Percentiles rank a stretch among this genome's conserved stretches.
phyloP scores from a whole-genome alignment of 1,140 invertebrate genomes.

The Zaprionus ghesquierei region DNA sequence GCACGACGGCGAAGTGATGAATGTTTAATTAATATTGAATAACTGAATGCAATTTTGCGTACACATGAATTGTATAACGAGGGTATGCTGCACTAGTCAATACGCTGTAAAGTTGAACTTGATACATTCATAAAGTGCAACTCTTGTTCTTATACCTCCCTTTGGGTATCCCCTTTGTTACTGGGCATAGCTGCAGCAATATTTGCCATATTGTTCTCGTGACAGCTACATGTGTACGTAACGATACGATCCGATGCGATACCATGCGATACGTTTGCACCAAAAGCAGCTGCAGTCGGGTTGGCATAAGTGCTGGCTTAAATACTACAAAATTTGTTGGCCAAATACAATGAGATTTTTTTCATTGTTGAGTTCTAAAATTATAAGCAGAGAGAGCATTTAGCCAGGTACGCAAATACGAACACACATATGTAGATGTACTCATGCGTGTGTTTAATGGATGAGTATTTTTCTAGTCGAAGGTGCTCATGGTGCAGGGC shows the following conservation, averaged over 20 bases:
- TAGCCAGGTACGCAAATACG: background rate
- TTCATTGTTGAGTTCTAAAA: background rate
- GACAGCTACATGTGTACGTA: conserved; percentile 1
- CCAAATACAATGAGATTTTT: conserved; percentile 8
- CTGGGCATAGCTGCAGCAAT: background rate
- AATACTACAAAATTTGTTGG: background rate
- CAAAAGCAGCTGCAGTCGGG: background rate
- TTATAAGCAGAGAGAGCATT: background rate
- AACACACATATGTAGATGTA: background rate
- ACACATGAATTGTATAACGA: background rate
- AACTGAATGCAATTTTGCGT: background rate
- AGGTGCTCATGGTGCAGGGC: background rate
- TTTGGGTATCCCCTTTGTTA: background rate
- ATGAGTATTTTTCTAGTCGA: conserved; percentile 35
- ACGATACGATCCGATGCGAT: background rate
- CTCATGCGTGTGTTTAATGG: conserved; percentile 27
- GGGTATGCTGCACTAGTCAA: background rate
- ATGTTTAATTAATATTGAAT: conserved; percentile 26
- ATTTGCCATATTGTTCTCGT: background rate
- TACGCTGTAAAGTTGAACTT: too few species aligned
- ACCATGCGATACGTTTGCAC: too few species aligned
- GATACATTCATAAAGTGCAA: too few species aligned
- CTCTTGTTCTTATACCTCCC: background rate
- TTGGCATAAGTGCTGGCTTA: background rate
- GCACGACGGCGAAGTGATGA: conserved; percentile 7